Evolutionary conservation across 2,113 vertebrate species (phyloP), one percentile per base, ranked within the genome.

Genomic region (Paraplagusia blochii): DNA sequence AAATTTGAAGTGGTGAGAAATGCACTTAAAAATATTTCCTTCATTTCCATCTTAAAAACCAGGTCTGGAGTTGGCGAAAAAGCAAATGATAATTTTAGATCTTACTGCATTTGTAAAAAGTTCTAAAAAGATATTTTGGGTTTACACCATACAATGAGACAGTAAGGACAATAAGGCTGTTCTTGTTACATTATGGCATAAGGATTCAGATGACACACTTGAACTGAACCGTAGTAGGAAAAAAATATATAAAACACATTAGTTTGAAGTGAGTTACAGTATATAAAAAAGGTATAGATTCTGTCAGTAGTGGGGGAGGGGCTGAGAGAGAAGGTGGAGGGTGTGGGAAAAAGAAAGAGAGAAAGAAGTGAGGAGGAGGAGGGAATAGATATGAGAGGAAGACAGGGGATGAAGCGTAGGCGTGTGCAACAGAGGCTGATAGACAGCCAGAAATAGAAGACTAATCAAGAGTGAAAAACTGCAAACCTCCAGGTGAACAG

Each of bases 391-490:
- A 63, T 46, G 39, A 79, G 50, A 50, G 8, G n/a, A 54, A 63
- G 60, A 49, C 69, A 69, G 58, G 50, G 64, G 66, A 69, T 44
- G 53, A 75, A 69, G 74, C 62, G 72, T 77, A 63, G 80, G 82
- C 40, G 56, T 54, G 65, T 53, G 67, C 72, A 70, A 65, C 53
- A 46, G 50, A 63, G 68, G 51, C 45, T 76, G 79, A 81, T 63
- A 80, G 76, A 83, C 77, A 69, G 84, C 53, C 74, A 69, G 48
- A 52, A 79, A 85, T 80, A 83, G 63, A 76, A 60, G 63, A 61
- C 58, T 78, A 83, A 87, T 87, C 85, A 82, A 84, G 81, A 76
- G 72, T 79, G 80, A 74, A 68, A 85, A 85, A 82, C 58, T 80
- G 81, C 85, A 80, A 81, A 65, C 64, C 69, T 63, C 53, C 58